Conservation (phyloP, 2,888 invertebrate species). For the Phaonia tiefii region DNA sequence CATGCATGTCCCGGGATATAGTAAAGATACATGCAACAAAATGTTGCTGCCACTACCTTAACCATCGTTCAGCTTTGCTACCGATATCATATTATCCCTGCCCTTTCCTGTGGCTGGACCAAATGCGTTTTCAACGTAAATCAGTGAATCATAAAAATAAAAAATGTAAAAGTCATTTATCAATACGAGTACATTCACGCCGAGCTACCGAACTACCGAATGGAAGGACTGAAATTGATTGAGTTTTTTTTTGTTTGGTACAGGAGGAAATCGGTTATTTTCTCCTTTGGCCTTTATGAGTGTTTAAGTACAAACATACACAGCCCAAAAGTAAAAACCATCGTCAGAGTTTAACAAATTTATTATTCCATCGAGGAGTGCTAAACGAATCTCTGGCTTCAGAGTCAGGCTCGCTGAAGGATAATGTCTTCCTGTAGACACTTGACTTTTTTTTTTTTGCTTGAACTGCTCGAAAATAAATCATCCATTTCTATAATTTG, state of each 20-base stretch:
- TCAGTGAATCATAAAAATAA: neutral
- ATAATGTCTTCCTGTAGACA: neutral
- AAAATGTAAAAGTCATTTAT: constrained; percentile 65
- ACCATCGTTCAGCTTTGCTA: too few relatives aligned
- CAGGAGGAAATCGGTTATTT: constrained; percentile 15
- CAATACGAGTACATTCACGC: constrained; percentile 48
- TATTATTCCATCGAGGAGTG: constrained; percentile 24
- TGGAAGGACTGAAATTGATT: constrained; percentile 53
- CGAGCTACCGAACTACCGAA: neutral
- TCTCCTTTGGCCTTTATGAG: neutral
- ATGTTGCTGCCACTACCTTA: neutral
- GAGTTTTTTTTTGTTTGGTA: constrained; percentile 61
- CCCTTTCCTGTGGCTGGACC: neutral
- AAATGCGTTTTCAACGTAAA: constrained; percentile 35
- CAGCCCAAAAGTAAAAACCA: neutral
- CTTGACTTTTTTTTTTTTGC: constrained; percentile 1
- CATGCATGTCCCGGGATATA: constrained; percentile 37
- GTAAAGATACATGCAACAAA: neutral
- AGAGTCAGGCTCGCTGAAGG: neutral
- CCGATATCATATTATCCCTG: neutral
- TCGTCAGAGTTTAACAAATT: constrained; percentile 11
- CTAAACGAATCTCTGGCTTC: neutral
- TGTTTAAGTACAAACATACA: neutral
- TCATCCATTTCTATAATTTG: constrained; percentile 7
- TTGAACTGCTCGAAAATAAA: neutral